These are phyloP conservation scores for Marisa cornuarietis DNA, from an alignment of 1,140 invertebrate species.

Conservation along the genomic window DNA sequence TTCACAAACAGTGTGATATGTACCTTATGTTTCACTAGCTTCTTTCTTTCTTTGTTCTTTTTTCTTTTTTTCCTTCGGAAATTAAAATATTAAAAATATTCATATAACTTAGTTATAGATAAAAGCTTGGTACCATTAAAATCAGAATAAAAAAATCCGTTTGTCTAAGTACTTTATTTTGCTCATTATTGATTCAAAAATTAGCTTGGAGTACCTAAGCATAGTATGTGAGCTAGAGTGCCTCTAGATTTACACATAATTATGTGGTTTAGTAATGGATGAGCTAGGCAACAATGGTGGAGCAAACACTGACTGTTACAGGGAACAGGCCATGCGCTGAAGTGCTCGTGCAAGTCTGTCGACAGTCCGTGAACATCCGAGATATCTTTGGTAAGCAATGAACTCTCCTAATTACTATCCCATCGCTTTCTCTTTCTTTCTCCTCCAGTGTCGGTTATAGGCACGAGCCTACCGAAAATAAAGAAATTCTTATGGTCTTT, in stretches of 20 bases:
- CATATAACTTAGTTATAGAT: no score
- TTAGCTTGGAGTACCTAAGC: neutral
- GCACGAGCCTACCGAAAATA: no score
- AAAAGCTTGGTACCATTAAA: no score
- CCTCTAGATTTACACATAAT: neutral
- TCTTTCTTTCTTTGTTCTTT: no score
- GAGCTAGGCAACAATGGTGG: neutral
- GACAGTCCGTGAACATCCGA: constrained; percentile 21
- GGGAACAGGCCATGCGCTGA: constrained; percentile 20
- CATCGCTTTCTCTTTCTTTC: neutral
- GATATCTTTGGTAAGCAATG: constrained; percentile 25
- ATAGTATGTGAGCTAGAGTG: neutral
- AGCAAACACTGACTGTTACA: neutral
- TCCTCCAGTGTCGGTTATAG: no score
- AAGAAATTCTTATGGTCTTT: no score
- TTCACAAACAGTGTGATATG: no score
- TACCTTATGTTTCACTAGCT: no score
- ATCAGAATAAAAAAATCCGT: no score
- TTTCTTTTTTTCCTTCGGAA: no score
- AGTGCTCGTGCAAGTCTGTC: constrained; percentile 13
- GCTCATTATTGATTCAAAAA: neutral
- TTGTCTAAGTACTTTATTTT: neutral
- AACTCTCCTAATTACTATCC: neutral
- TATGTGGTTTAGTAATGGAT: neutral
- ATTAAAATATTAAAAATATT: no score